Conservation (phyloP, 2,797 vertebrate species). For the Okamejei kenojei region DNA sequence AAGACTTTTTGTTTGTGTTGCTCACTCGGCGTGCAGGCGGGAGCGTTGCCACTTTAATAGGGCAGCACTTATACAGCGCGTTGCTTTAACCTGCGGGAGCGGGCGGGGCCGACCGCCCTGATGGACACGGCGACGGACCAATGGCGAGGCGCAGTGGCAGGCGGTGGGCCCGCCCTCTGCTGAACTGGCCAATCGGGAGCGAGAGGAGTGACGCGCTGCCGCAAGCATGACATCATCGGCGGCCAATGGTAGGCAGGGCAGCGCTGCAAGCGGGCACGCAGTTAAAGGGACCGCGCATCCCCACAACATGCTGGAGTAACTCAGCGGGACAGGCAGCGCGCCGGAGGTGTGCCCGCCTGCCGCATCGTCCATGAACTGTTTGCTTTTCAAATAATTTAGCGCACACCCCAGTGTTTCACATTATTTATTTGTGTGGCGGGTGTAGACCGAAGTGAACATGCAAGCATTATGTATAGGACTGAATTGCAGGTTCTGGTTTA, state of each 20-base stretch:
- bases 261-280: not conserved
- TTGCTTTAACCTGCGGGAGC: not conserved
- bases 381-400: not conserved
- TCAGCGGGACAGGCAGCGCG: too few relatives aligned
- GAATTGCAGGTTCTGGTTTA: too few relatives aligned
- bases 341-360: too few relatives aligned
- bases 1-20: not conserved
- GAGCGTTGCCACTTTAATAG: not conserved
- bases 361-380: not conserved
- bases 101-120: not conserved
- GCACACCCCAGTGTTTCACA: not conserved
- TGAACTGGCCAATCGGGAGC: not conserved
- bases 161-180: not conserved
- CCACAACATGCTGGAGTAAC: too few relatives aligned
- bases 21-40: not conserved
- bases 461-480: too few relatives aligned
- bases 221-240: not conserved
- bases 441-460: not conserved
- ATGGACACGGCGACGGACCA: not conserved
- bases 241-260: not conserved
- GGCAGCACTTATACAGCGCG: not conserved
- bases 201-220: not conserved
- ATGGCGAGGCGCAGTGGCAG: accelerated
- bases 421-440: not conserved
- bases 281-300: too few relatives aligned